These are phyloP conservation scores for Subanguina moxae DNA, from an alignment of 1,140 invertebrate species.

Conservation along the genomic window DNA sequence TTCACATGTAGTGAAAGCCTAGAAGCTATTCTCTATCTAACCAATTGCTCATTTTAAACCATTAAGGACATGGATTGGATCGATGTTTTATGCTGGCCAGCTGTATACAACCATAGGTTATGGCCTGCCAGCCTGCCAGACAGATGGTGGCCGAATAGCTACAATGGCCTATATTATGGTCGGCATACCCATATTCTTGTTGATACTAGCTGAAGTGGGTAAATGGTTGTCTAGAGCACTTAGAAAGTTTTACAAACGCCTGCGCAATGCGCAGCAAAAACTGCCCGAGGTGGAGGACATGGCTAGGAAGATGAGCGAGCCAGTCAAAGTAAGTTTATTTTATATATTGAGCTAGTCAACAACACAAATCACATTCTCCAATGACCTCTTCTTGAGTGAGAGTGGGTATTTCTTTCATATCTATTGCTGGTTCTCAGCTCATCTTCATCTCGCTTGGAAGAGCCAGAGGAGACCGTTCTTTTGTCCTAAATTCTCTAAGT, in stretches of 20 bases:
- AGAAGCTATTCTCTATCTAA: too few species aligned
- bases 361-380: constrained; percentile 3
- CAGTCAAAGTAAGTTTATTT: constrained; percentile 13
- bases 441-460: constrained; percentile 50
- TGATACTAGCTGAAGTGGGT: constrained; percentile 55
- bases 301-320: constrained; percentile 31
- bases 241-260: constrained; percentile 54
- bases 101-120: constrained; percentile 58
- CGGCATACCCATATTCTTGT: constrained; percentile 55
- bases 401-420: background rate
- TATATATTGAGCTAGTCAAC: background rate
- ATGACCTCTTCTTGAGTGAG: constrained; percentile 6
- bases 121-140: constrained; percentile 51
- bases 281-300: constrained; percentile 42
- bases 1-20: background rate
- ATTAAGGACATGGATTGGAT: constrained; percentile 45
- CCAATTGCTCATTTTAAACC: too few species aligned
- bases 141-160: constrained; percentile 45
- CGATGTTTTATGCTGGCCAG: constrained; percentile 58
- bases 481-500: constrained; percentile 46
- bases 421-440: constrained; percentile 12
- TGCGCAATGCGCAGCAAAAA: constrained; percentile 44
- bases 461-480: constrained; percentile 48
- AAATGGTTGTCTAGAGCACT: constrained; percentile 44
- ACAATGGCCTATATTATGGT: constrained; percentile 56